Evolutionary conservation across 2,113 vertebrate genomes (phyloP), one percentile per base, ranked within the genome.

Genomic region (Gadus macrocephalus): DNA sequence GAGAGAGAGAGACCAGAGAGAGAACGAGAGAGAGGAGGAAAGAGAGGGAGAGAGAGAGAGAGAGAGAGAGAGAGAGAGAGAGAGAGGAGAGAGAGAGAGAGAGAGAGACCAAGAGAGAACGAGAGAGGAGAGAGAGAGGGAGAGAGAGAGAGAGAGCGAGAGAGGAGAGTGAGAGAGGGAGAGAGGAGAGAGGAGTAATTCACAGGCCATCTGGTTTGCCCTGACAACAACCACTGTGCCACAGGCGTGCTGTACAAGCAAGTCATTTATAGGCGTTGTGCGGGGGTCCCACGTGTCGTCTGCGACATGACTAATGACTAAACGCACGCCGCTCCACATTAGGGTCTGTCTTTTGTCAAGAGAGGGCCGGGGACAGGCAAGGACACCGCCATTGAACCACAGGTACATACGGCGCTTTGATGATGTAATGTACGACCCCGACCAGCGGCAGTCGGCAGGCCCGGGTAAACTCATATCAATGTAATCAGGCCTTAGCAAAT

Each of bases 251-350:
- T 79, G 72, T 73, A 71, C 84, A 77, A 81, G 82, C 82, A 77
- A 89, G 77, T 82, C 83, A 85, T 89, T 90, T 89, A 79, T 89
- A 89, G 78, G 79, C 85, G 86, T 89, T 81, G 73, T 81, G 79
- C 80, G 83, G 83, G 85, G 78, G 86, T 87, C 31, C 31, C 82
- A 9, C 42, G 42, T 35, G 42, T 49, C 8, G 1, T 49, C 42
- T 14, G 42, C 8, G 9, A 49, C 42, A 49, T 12, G 42, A 49
- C 42, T 49, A 49, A 49, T 49, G 42, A 49, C 42, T 49, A 9
- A 14, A 49, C 42, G 42, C 42, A 49, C 9, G 42, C 12, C 42
- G 42, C 42, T 49, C 42, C 42, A 14, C 42, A 49, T 49, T 49
- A 49, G 12, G 42, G 42, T 49, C 42, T 49, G 8, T 49, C 42